A percentile compares a stretch with the other conserved stretches of the same genome.
These are phyloP conservation scores for Euwallacea similis DNA, from an alignment of 1,140 invertebrate species.

Conservation along the genomic window DNA sequence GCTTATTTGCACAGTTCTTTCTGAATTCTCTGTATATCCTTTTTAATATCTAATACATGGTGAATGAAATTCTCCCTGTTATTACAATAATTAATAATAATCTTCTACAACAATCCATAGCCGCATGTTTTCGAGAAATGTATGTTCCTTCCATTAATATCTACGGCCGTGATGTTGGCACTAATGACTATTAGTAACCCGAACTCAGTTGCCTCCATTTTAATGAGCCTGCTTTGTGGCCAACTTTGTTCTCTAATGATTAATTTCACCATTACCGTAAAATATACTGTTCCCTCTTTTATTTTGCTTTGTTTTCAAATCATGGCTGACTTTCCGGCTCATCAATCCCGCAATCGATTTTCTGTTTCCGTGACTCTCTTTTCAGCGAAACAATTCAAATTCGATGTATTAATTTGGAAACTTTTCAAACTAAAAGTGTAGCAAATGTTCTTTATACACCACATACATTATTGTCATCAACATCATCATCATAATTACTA, in stretches of 20 bases:
- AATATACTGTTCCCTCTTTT: slow-evolving; percentile 31
- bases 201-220: slow-evolving; percentile 32
- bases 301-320: slow-evolving; percentile 20
- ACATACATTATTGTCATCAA: background rate
- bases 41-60: no score
- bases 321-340: background rate
- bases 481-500: background rate
- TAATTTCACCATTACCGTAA: slow-evolving; percentile 31
- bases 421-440: no score
- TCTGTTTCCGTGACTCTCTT: background rate
- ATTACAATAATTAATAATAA: no score
- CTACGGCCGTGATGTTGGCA: slow-evolving; percentile 25
- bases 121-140: slow-evolving; percentile 11
- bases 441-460: background rate
- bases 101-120: no score
- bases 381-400: background rate
- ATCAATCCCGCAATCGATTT: slow-evolving; percentile 12
- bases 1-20: no score
- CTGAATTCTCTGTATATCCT: no score
- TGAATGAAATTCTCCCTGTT: no score
- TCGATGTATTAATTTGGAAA: no score
- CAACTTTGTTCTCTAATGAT: slow-evolving; percentile 31
- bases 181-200: slow-evolving; percentile 35
- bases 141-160: slow-evolving; percentile 16
- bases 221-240: slow-evolving; percentile 32